A percentile compares a stretch with the other conserved stretches of the same genome.
Evolutionary conservation across 2,888 invertebrate genomes (phyloP).

Genomic region (Luperina nickerlii): DNA sequence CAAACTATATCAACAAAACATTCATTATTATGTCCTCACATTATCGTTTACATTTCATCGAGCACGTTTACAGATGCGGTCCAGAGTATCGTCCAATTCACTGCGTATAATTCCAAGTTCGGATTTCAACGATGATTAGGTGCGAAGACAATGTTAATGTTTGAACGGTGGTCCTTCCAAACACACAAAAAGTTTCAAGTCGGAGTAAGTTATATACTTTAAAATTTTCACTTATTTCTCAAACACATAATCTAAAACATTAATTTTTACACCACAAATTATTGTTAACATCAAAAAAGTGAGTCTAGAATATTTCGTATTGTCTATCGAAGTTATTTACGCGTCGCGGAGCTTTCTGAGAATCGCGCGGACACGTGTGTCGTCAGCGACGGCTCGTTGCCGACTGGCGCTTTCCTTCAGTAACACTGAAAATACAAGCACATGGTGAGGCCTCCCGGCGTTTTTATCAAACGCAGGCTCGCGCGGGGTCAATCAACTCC

Average conservation of each 20-base stretch:
- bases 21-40: constrained; percentile 69
- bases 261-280: constrained; percentile 10
- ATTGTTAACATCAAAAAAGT: constrained; percentile 37
- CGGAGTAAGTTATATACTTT: background rate
- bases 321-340: constrained; percentile 85
- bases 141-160: constrained; percentile 37
- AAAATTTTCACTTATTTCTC: constrained; percentile 29
- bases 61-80: constrained; percentile 41
- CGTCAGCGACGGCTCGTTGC: constrained; percentile 74
- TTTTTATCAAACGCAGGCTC: constrained; percentile 82
- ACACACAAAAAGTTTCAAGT: constrained; percentile 28
- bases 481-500: constrained; percentile 83
- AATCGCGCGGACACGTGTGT: constrained; percentile 67
- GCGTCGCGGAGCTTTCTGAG: constrained; percentile 70
- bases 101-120: constrained; percentile 36
- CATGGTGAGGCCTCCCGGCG: constrained; percentile 78
- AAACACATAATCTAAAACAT: constrained; percentile 17
- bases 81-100: constrained; percentile 35
- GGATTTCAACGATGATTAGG: constrained; percentile 37
- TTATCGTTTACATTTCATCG: constrained; percentile 53
- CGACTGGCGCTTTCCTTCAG: constrained; percentile 81
- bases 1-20: constrained; percentile 70
- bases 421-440: constrained; percentile 81
- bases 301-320: constrained; percentile 58
- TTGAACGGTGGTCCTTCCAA: constrained; percentile 12